Evolutionary conservation across 2,888 invertebrate species (phyloP).

Genomic region (Tipula vernalis): DNA sequence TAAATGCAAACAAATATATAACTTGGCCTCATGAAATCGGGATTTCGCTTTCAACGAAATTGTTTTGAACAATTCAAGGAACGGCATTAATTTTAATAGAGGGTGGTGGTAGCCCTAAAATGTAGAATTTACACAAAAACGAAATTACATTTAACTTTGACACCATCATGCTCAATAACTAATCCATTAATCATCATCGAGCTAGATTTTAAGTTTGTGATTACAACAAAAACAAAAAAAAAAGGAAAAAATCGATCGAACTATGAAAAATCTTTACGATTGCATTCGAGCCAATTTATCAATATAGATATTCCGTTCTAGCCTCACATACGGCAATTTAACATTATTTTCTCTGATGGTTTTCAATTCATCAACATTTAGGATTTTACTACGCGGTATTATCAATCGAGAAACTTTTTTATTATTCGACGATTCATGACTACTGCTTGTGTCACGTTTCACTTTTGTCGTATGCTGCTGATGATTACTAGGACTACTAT

Average conservation of each 20-base stretch:
- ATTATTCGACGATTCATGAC: neutral
- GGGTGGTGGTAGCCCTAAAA: too few relatives aligned
- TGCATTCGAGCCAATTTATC: constrained; percentile 8
- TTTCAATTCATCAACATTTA: neutral
- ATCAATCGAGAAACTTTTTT: neutral
- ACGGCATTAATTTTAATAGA: too few relatives aligned
- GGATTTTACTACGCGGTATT: constrained; percentile 7
- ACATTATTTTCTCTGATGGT: neutral
- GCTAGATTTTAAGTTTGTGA: neutral
- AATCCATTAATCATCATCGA: neutral
- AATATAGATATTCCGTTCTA: constrained; percentile 10
- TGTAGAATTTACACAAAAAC: neutral
- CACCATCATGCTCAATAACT: neutral
- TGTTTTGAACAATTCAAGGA: too few relatives aligned
- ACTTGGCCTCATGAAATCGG: too few relatives aligned
- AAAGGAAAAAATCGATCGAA: too few relatives aligned
- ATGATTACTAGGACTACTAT: neutral
- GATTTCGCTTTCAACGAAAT: too few relatives aligned
- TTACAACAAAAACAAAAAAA: neutral
- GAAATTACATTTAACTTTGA: neutral
- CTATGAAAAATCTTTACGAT: neutral
- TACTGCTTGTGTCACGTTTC: neutral
- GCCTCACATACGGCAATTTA: constrained; percentile 4
- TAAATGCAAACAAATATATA: too few relatives aligned
- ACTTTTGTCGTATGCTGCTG: neutral